Evolutionary conservation across 64 coral and sea anemone genomes (phyloP).

Genomic region (Pocillopora verrucosa): DNA sequence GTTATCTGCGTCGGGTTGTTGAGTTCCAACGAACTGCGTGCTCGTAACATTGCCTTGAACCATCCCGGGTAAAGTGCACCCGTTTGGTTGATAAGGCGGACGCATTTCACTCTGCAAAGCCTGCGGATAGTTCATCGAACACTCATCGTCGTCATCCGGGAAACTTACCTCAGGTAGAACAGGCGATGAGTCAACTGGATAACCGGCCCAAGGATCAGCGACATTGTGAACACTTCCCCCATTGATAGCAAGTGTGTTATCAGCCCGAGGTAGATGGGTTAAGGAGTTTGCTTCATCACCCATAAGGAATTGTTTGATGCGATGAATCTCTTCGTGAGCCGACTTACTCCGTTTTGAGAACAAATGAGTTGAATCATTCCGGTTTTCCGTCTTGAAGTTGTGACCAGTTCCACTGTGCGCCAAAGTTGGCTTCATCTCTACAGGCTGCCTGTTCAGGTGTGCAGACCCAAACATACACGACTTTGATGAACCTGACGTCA

Average conservation of each 20-base stretch:
- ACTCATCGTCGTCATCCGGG: background rate
- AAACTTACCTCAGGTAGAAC: constrained; percentile 13
- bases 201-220: background rate
- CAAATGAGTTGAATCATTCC: background rate
- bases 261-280: background rate
- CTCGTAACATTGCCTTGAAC: background rate
- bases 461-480: constrained; percentile 31
- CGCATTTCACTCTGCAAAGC: background rate
- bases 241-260: background rate
- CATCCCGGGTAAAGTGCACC: background rate
- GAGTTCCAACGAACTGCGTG: background rate
- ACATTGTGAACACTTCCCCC: constrained; percentile 3
- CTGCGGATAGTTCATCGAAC: background rate
- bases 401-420: background rate
- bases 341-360: background rate
- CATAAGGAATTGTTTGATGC: constrained; percentile 40
- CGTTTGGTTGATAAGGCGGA: background rate
- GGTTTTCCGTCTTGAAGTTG: constrained; percentile 5
- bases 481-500: background rate
- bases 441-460: background rate
- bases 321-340: constrained; percentile 10
- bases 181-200: constrained; percentile 13
- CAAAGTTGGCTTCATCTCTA: constrained; percentile 19
- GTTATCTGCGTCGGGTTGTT: background rate
- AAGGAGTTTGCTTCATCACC: background rate